phyloP scores from a whole-genome alignment of 2,888 invertebrate genomes.

The Theretra japonica region DNA sequence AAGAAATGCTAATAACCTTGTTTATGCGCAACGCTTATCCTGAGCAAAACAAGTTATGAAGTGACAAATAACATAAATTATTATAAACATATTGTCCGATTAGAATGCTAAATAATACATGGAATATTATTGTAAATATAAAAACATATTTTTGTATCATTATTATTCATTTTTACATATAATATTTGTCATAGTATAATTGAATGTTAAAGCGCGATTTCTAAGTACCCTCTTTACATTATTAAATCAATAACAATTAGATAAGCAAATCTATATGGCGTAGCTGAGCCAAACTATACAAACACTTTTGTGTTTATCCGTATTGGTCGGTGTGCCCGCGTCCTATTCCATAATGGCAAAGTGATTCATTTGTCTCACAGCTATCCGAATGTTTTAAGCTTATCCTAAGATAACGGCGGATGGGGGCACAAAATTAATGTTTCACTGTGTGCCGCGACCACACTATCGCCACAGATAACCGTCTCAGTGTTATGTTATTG shows the following conservation, averaged over 20 bases:
- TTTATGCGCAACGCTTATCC: too few species aligned
- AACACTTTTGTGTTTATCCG: slow-evolving; percentile 13
- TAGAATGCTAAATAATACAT: too few species aligned
- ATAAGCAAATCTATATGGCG: background rate
- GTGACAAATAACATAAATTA: too few species aligned
- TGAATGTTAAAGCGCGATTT: too few species aligned
- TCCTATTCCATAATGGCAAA: slow-evolving; percentile 56
- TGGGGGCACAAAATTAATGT: slow-evolving; percentile 64
- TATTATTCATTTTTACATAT: too few species aligned
- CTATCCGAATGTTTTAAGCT: slow-evolving; percentile 71
- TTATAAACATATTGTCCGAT: too few species aligned
- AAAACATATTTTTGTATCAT: background rate
- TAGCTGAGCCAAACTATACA: background rate
- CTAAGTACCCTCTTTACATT: too few species aligned
- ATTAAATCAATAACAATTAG: too few species aligned
- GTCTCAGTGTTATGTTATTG: slow-evolving; percentile 28
- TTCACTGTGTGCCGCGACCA: slow-evolving; percentile 49
- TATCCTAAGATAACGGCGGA: slow-evolving; percentile 63
- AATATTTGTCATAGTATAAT: too few species aligned
- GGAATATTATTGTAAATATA: background rate
- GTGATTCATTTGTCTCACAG: slow-evolving; percentile 71
- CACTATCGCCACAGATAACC: slow-evolving; percentile 30
- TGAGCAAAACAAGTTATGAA: too few species aligned
- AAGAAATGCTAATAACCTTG: background rate
- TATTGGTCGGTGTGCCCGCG: slow-evolving; percentile 14